phyloP scores from a whole-genome alignment of 2,888 invertebrate species.

The Meiosimyza decipiens region DNA sequence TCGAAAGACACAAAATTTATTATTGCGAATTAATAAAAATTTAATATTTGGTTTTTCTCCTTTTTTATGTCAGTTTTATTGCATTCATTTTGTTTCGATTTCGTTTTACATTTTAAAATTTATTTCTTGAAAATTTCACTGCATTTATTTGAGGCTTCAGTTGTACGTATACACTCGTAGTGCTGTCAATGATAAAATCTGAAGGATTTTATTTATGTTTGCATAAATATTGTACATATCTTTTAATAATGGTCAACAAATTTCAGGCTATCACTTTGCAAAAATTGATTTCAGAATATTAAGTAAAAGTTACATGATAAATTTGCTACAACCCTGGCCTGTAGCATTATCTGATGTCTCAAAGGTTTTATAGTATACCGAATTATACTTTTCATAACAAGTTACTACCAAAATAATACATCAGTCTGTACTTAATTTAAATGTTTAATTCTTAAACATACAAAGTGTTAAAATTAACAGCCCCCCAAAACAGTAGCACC shows the following conservation, averaged over 20 bases:
- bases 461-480: slow-evolving; percentile 13
- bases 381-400: neutral
- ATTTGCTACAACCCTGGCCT: too few relatives aligned
- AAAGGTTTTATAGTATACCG: too few relatives aligned
- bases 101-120: neutral
- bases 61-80: slow-evolving; percentile 20
- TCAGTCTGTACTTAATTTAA: slow-evolving; percentile 23
- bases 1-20: slow-evolving; percentile 67
- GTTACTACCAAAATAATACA: neutral
- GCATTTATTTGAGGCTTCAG: neutral
- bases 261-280: too few relatives aligned
- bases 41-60: slow-evolving; percentile 43
- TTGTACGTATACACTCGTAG: too few relatives aligned
- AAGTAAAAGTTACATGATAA: too few relatives aligned
- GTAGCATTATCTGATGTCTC: too few relatives aligned
- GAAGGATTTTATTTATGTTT: neutral
- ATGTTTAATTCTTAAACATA: slow-evolving; percentile 11
- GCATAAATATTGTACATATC: neutral
- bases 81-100: neutral
- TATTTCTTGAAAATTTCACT: neutral
- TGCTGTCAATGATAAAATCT: neutral
- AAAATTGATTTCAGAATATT: too few relatives aligned
- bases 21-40: slow-evolving; percentile 65
- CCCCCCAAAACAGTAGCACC: slow-evolving; percentile 18
- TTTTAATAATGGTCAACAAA: too few relatives aligned